Evolutionary conservation across 1,140 invertebrate genomes (phyloP).

Genomic region (Meteorus sp.): DNA sequence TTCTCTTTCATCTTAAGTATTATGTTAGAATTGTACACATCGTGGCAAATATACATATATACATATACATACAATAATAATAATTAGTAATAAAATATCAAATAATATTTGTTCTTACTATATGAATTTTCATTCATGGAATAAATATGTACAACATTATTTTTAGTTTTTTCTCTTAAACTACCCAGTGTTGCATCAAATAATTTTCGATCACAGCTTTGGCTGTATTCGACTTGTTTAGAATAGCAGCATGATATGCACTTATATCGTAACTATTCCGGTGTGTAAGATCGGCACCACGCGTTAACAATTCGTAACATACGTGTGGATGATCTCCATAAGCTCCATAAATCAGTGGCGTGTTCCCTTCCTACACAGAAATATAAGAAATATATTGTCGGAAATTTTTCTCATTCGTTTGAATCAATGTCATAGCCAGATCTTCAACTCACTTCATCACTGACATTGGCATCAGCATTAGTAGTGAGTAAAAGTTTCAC

Average conservation of each 20-base stretch:
- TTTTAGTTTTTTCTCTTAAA: too few relatives aligned
- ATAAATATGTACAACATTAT: too few relatives aligned
- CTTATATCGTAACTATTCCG: conserved; percentile 79
- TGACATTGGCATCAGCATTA: conserved; percentile 75
- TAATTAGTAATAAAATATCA: conserved; percentile 4
- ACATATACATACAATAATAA: conserved; percentile 14
- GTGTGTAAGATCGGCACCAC: conserved; percentile 76
- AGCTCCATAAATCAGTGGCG: conserved; percentile 86
- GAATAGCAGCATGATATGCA: conserved; percentile 78
- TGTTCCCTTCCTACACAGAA: conserved; percentile 74
- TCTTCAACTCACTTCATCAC: conserved; percentile 72
- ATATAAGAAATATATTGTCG: conserved; percentile 17
- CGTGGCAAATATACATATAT: conserved; percentile 13
- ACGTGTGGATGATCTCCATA: conserved; percentile 84
- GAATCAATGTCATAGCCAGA: too few relatives aligned
- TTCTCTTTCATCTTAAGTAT: conserved; percentile 13
- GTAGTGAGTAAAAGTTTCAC: conserved; percentile 76
- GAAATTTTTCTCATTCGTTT: conserved; percentile 13
- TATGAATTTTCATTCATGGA: too few relatives aligned
- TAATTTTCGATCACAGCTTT: conserved; percentile 59
- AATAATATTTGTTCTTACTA: too few relatives aligned
- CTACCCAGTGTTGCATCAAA: conserved; percentile 48
- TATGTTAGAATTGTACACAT: conserved; percentile 21
- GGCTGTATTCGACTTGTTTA: conserved; percentile 63
- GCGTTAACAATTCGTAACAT: conserved; percentile 76